Evolutionary conservation across 2,113 vertebrate species (phyloP), one percentile per base, ranked within the genome.

Genomic region (Siniperca chuatsi): DNA sequence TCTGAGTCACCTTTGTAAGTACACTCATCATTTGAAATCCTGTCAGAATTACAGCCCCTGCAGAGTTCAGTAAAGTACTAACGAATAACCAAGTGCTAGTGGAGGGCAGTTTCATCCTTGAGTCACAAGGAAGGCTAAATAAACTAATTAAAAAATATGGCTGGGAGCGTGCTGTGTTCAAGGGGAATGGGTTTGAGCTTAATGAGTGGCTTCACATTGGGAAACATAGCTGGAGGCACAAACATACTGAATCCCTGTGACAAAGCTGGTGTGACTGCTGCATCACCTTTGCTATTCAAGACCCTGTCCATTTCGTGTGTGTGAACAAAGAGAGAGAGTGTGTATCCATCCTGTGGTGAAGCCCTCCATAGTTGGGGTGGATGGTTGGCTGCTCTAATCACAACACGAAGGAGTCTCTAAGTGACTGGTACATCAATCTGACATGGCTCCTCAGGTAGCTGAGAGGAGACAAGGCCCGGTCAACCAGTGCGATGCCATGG

Each of bases 131-230:
- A 93, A 81, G 85, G 86, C 92, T 93, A 93, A 93, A 93, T 92
- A 94, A 95, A 95, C 92, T 91, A 95, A 95, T 95, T 95, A 93
- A 92, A 93, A 92, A 95, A 91, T 89, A 93, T 94, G 87, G 87
- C 93, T 93, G 69, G 77, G 37, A 95, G 93, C 92, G 42, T 84
- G 92, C 91, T 88, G 89, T 85, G 91, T 95, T 93, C 88, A 94
- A 94, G 94, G 93, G 93, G 91, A 95, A 94, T 89, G 89, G 79
- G 93, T 91, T 86, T 90, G 92, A 72, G 86, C 87, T 90, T 95
- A 95, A 95, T 93, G 94, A 96, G 93, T 64, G 89, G 92, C 87
- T 94, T 95, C 91, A 89, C 93, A 92, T 94, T 89, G 85, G 93
- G 92, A 93, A 93, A 93, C 93, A 93, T 92, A 80, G 89, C 91